Evolutionary conservation across 2,113 vertebrate species (phyloP).

Genomic region (Elaphurus davidianus): DNA sequence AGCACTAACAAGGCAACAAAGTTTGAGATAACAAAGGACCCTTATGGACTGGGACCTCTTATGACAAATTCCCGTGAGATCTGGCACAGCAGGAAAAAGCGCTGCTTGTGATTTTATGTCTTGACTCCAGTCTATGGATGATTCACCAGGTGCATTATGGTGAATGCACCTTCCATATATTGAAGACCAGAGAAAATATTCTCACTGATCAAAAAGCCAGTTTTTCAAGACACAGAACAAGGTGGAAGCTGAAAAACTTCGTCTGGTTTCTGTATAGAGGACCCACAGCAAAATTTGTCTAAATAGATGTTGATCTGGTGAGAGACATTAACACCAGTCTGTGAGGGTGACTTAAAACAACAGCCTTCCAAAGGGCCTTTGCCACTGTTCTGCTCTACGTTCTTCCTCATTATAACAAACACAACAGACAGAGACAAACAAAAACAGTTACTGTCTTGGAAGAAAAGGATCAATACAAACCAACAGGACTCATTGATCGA

Average conservation of each 20-base stretch:
- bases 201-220: neutral
- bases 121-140: neutral
- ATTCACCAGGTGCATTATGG: neutral
- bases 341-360: neutral
- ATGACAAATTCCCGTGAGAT: neutral
- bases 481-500: neutral
- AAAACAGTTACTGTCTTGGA: neutral
- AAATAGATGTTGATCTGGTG: neutral
- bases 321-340: neutral
- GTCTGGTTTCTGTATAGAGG: neutral
- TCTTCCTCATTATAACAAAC: neutral
- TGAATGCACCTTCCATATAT: neutral
- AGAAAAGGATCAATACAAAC: neutral
- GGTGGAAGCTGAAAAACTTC: neutral
- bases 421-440: neutral
- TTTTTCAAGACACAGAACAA: neutral
- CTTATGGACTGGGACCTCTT: neutral
- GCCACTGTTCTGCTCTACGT: neutral
- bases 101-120: neutral
- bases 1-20: neutral
- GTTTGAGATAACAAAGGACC: neutral
- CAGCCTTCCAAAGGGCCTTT: neutral
- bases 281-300: neutral
- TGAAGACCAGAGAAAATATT: neutral
- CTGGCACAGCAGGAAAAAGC: neutral